Percentiles rank a stretch among this genome's conserved stretches.
These are phyloP conservation scores for Andrena dorsata DNA, from an alignment of 2,888 invertebrate species.

Conservation along the genomic window DNA sequence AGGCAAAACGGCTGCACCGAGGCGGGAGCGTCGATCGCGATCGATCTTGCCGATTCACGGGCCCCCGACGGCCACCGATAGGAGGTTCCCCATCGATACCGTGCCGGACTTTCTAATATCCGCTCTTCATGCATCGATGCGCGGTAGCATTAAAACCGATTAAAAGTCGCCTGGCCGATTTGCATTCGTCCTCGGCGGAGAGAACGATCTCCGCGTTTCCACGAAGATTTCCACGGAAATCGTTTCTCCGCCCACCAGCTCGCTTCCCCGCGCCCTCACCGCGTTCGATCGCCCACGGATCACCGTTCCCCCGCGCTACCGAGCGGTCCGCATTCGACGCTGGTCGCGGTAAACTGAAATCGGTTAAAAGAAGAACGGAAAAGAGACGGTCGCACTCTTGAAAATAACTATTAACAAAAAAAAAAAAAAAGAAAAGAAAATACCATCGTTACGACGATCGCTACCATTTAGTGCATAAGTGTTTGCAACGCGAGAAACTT, in stretches of 20 bases:
- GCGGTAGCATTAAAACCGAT: slow-evolving; percentile 45
- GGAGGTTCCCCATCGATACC: slow-evolving; percentile 14
- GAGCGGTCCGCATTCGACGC: background rate
- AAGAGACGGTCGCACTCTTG: background rate
- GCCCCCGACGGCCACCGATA: slow-evolving; percentile 9
- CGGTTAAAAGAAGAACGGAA: slow-evolving; percentile 12
- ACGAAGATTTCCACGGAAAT: background rate
- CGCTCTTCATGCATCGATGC: slow-evolving; percentile 49
- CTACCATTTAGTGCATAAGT: background rate
- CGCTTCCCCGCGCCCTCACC: too few species aligned
- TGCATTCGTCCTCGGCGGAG: slow-evolving; percentile 13
- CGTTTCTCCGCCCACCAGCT: too few species aligned
- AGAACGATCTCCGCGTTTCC: background rate
- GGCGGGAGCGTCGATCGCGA: slow-evolving; percentile 26
- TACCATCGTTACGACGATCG: background rate
- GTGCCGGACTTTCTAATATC: slow-evolving; percentile 54
- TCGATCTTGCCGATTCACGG: slow-evolving; percentile 31
- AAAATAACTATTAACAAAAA: background rate
- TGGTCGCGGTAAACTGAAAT: background rate
- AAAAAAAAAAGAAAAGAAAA: background rate
- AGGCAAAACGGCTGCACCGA: slow-evolving; percentile 20
- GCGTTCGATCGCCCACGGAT: too few species aligned
- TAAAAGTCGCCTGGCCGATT: slow-evolving; percentile 34
- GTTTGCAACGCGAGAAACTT: background rate
- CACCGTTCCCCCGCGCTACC: background rate